Evolutionary conservation across 2,888 invertebrate species (phyloP).

Genomic region (Diarsia brunnea): DNA sequence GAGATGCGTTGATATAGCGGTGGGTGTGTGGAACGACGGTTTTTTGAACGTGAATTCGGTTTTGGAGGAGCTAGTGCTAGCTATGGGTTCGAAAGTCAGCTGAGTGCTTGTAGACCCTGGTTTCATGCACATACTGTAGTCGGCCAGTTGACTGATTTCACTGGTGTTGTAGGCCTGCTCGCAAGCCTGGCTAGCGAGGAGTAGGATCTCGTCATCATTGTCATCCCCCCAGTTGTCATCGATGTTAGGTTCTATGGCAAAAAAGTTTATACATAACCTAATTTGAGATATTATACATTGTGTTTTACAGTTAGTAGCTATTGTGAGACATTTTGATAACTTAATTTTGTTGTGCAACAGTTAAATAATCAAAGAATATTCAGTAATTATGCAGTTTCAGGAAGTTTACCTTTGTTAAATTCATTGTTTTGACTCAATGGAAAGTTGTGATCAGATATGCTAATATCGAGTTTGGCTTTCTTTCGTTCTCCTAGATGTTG

Average conservation of each 20-base stretch:
- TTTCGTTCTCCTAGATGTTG: constrained; percentile 83
- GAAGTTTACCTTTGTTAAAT: constrained; percentile 75
- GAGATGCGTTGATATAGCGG: constrained; percentile 76
- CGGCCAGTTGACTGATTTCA: constrained; percentile 76
- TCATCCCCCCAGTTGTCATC: constrained; percentile 86
- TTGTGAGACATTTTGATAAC: not conserved
- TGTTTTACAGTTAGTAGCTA: not conserved
- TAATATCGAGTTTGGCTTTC: constrained; percentile 84
- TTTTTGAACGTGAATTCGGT: constrained; percentile 81
- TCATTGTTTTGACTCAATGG: constrained; percentile 84
- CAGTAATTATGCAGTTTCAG: not conserved
- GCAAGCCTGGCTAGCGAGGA: constrained; percentile 87
- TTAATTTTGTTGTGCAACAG: not conserved
- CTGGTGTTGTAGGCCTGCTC: constrained; percentile 80
- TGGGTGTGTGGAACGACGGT: constrained; percentile 73
- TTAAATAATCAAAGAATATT: not conserved
- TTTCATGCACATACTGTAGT: constrained; percentile 84
- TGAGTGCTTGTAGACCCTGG: constrained; percentile 86
- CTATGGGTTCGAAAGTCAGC: constrained; percentile 68
- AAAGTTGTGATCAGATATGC: constrained; percentile 86
- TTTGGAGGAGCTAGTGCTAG: constrained; percentile 82
- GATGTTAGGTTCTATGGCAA: constrained; percentile 66
- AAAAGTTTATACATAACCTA: constrained; percentile 42
- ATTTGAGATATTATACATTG: not conserved
- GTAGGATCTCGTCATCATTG: constrained; percentile 86